Conservation (phyloP, 1,140 invertebrate species). For the Drosophila triauraria region DNA sequence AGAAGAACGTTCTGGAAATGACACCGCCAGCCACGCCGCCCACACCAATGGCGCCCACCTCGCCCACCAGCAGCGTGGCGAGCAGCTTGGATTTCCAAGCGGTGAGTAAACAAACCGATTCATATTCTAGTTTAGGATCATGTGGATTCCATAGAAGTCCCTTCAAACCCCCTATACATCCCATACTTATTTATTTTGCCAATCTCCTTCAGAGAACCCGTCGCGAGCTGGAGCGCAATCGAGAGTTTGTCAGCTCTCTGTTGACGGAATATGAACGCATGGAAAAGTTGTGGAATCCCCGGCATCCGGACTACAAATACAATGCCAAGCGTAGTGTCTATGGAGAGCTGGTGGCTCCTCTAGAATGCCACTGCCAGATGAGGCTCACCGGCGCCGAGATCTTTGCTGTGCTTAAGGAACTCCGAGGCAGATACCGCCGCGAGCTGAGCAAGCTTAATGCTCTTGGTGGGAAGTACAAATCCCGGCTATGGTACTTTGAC, state of each 20-base stretch:
- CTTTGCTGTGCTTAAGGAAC: constrained; percentile 69
- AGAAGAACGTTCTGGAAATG: constrained; percentile 63
- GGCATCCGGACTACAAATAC: constrained; percentile 76
- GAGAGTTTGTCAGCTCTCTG: constrained; percentile 64
- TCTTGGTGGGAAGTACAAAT: constrained; percentile 59
- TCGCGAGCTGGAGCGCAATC: constrained; percentile 71
- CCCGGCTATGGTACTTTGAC: constrained; percentile 72
- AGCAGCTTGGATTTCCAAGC: constrained; percentile 59
- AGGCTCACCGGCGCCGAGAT: constrained; percentile 63
- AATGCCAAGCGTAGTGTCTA: constrained; percentile 75
- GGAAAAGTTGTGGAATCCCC: constrained; percentile 79
- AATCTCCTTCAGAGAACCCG: constrained; percentile 46
- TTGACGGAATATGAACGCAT: constrained; percentile 69
- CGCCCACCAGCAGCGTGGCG: constrained; percentile 62
- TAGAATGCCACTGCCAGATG: constrained; percentile 60
- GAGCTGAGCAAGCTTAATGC: constrained; percentile 68
- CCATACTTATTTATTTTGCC: no score
- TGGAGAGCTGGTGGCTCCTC: constrained; percentile 62
- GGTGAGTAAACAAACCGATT: constrained; percentile 35
- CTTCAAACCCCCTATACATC: background rate
- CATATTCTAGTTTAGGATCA: background rate
- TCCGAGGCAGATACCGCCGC: constrained; percentile 67
- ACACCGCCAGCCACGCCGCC: constrained; percentile 69
- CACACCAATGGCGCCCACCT: constrained; percentile 57
- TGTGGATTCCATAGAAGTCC: background rate